Percentiles rank a stretch among this genome's conserved stretches.
These are phyloP conservation scores for Cotesia vestalis DNA, from an alignment of 1,140 invertebrate species.

Conservation along the genomic window DNA sequence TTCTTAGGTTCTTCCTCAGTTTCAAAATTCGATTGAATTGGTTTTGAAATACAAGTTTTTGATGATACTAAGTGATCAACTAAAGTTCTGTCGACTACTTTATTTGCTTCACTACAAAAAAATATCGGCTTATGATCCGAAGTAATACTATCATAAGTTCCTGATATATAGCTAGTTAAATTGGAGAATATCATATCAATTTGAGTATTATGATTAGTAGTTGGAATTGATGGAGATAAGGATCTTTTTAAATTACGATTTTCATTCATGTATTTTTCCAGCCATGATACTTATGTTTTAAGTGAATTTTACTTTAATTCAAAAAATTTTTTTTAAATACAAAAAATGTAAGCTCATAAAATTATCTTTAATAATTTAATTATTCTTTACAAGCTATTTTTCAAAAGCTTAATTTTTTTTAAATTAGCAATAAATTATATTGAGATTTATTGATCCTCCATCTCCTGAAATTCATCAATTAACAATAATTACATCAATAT, in stretches of 20 bases:
- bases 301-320: too few relatives aligned
- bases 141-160: constrained; percentile 18
- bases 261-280: constrained; percentile 17
- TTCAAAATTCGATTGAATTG: not conserved
- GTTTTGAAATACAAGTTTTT: not conserved
- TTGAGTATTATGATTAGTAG: constrained; percentile 9
- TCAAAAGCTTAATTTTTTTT: too few relatives aligned
- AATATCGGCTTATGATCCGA: constrained; percentile 22
- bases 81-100: not conserved
- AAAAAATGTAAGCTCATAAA: too few relatives aligned
- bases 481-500: too few relatives aligned
- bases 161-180: not conserved
- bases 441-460: too few relatives aligned
- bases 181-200: constrained; percentile 25
- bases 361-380: too few relatives aligned
- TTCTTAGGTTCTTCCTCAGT: too few relatives aligned
- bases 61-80: constrained; percentile 1
- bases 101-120: constrained; percentile 4
- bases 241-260: constrained; percentile 6
- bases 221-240: not conserved
- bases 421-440: too few relatives aligned
- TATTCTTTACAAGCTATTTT: too few relatives aligned
- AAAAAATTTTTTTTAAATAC: too few relatives aligned
- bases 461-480: too few relatives aligned
- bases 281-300: constrained; percentile 2